Conservation (phyloP, 2,797 vertebrate species). For the Danionella dracula region DNA sequence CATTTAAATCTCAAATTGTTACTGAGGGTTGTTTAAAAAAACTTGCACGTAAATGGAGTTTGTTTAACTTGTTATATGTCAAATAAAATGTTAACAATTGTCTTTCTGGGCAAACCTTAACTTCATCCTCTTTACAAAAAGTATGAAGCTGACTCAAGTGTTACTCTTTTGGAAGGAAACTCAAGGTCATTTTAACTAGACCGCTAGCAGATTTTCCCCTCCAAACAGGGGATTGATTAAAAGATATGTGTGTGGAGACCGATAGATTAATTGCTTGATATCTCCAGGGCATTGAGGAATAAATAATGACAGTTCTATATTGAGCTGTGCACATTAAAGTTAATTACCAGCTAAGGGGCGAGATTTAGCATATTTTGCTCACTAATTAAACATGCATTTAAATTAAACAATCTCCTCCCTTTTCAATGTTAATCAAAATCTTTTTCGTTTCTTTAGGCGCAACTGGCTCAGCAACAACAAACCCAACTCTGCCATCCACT, state of each 20-base stretch:
- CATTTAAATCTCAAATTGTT: too few relatives aligned
- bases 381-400: conserved; percentile 57
- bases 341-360: conserved; percentile 43
- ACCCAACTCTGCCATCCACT: conserved; percentile 41
- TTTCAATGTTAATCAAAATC: conserved; percentile 48
- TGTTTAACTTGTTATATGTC: too few relatives aligned
- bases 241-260: conserved; percentile 5
- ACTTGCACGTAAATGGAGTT: too few relatives aligned
- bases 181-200: conserved; percentile 14
- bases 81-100: too few relatives aligned
- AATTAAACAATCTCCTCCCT: conserved; percentile 48
- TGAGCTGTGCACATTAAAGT: conserved; percentile 41
- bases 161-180: conserved; percentile 3
- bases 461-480: conserved; percentile 37
- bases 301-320: conserved; percentile 41
- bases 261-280: conserved; percentile 32
- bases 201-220: neutral
- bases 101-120: too few relatives aligned
- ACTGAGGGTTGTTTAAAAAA: too few relatives aligned
- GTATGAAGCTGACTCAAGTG: conserved; percentile 6
- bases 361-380: conserved; percentile 50
- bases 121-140: neutral
- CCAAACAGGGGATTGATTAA: neutral
- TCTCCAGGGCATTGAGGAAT: conserved; percentile 37
- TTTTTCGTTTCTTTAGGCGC: conserved; percentile 56